Conservation (phyloP, 2,888 invertebrate species). For the Lepidocyrtinus sp. region DNA sequence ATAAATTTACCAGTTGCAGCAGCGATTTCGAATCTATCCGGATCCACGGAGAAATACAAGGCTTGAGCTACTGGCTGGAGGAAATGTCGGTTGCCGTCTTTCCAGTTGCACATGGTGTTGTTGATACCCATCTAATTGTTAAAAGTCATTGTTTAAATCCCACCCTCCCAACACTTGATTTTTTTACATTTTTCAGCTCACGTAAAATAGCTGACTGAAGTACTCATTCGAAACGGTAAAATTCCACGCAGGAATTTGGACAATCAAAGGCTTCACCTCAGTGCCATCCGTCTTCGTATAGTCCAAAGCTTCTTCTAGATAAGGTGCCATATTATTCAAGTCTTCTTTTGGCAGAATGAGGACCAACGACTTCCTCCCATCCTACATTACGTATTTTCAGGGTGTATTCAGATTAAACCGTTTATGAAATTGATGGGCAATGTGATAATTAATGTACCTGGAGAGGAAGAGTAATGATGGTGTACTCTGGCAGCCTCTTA, state of each 20-base stretch:
- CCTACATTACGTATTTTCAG: conserved; percentile 37
- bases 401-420: too few species aligned
- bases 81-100: conserved; percentile 56
- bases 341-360: conserved; percentile 63
- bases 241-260: conserved; percentile 64
- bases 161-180: too few species aligned
- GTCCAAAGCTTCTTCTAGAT: conserved; percentile 60
- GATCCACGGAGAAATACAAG: conserved; percentile 54
- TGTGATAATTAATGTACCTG: conserved; percentile 47
- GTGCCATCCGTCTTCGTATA: conserved; percentile 55
- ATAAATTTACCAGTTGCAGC: conserved; percentile 60
- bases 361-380: conserved; percentile 63
- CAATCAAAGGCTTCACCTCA: conserved; percentile 56
- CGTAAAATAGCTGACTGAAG: conserved; percentile 64
- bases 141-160: conserved; percentile 20
- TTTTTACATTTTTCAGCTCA: conserved; percentile 25
- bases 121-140: conserved; percentile 65
- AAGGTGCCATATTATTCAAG: conserved; percentile 56
- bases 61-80: conserved; percentile 63
- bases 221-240: conserved; percentile 66
- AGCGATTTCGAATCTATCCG: conserved; percentile 63
- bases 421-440: not conserved
- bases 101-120: conserved; percentile 65
- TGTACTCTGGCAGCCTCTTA: conserved; percentile 57
- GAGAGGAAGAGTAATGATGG: conserved; percentile 61